Evolutionary conservation across 2,113 vertebrate genomes (phyloP).

Genomic region (Heterochromis multidens): DNA sequence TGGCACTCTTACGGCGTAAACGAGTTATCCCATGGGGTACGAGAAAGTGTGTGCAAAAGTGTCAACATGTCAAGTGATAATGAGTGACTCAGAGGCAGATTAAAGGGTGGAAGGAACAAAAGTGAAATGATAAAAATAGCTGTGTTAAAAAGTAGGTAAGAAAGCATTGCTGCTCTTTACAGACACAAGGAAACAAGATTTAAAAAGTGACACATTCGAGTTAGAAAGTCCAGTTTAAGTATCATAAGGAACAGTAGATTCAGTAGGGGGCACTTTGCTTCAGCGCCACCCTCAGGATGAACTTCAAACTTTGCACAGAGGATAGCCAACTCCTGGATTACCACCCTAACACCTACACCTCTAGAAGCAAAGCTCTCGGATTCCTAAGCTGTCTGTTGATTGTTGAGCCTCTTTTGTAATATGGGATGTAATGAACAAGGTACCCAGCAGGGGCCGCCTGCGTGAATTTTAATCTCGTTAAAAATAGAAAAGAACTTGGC

Average conservation of each 20-base stretch:
- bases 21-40: not conserved
- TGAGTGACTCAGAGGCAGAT: constrained; percentile 8
- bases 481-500: constrained; percentile 29
- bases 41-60: not conserved
- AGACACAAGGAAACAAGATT: not conserved
- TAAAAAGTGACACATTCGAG: not conserved
- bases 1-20: not conserved
- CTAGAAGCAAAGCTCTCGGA: not conserved
- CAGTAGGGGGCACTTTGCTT: not conserved
- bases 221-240: not conserved
- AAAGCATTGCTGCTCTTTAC: not conserved
- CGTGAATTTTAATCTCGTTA: not conserved
- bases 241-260: not conserved
- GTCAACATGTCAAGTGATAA: constrained; percentile 22
- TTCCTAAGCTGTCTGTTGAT: not conserved
- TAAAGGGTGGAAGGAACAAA: not conserved
- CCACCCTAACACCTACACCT: not conserved
- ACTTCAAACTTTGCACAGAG: not conserved
- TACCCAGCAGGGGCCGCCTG: not conserved
- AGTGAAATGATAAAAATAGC: constrained; percentile 30
- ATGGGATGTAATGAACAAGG: not conserved
- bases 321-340: not conserved
- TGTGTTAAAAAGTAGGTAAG: not conserved
- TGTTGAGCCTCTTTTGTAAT: not conserved
- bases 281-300: not conserved